phyloP scores from a whole-genome alignment of 2,888 invertebrate genomes.

The Tenthredo amoena region DNA sequence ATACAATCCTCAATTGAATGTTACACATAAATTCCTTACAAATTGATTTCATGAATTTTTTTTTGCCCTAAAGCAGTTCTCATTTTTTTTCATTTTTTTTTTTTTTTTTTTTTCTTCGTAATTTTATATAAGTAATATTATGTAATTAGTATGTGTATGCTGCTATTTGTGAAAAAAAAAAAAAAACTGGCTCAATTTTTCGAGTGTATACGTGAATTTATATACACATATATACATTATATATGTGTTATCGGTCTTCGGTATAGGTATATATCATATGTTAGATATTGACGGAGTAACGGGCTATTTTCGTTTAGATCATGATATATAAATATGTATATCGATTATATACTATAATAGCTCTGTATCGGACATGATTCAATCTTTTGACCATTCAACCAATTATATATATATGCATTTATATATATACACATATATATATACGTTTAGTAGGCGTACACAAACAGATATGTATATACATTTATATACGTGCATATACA shows the following conservation, averaged over 20 bases:
- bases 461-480: neutral
- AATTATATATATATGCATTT: neutral
- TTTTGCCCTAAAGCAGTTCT: constrained; percentile 53
- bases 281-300: neutral
- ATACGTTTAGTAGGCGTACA: constrained; percentile 49
- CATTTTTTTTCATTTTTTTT: constrained; percentile 27
- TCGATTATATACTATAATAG: neutral
- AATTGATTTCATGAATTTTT: constrained; percentile 69
- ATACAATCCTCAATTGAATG: constrained; percentile 77
- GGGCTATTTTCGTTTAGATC: constrained; percentile 11
- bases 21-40: constrained; percentile 76
- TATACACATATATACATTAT: neutral
- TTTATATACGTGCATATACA: constrained; percentile 5
- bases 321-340: neutral
- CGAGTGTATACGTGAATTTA: constrained; percentile 49
- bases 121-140: constrained; percentile 43
- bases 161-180: constrained; percentile 40
- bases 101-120: neutral
- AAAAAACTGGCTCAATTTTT: constrained; percentile 48
- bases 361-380: constrained; percentile 21
- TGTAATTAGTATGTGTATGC: constrained; percentile 10
- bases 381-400: neutral
- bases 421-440: constrained; percentile 20
- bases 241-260: neutral
- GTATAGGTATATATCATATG: neutral